Evolutionary conservation across 2,888 invertebrate species (phyloP).

Genomic region (Petrolisthes cinctipes): DNA sequence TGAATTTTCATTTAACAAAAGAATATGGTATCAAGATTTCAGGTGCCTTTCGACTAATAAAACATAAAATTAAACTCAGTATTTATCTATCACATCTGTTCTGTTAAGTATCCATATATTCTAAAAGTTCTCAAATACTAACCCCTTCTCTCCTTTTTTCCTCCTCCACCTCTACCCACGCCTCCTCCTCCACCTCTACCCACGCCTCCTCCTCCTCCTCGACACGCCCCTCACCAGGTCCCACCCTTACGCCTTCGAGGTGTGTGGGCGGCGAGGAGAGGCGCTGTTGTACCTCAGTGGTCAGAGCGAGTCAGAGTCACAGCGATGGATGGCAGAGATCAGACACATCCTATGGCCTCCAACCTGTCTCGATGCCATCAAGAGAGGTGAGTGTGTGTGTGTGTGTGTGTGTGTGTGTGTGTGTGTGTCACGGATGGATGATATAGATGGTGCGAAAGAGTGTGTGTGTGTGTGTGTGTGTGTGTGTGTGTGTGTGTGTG

Average conservation of each 20-base stretch:
- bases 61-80: too few relatives aligned
- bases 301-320: constrained; percentile 76
- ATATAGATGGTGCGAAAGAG: neutral
- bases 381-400: constrained; percentile 35
- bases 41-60: too few relatives aligned
- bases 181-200: neutral
- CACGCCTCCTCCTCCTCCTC: neutral
- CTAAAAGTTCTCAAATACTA: too few relatives aligned
- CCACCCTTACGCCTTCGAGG: constrained; percentile 79
- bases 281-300: constrained; percentile 76
- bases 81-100: too few relatives aligned
- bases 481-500: neutral
- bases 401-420: neutral
- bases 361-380: constrained; percentile 58
- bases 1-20: too few relatives aligned
- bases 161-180: neutral
- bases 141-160: neutral
- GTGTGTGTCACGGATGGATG: neutral
- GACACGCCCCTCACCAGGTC: constrained; percentile 70
- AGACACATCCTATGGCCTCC: constrained; percentile 72
- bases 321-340: constrained; percentile 79
- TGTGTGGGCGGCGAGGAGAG: constrained; percentile 71
- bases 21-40: too few relatives aligned
- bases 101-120: too few relatives aligned
- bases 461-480: neutral